Conservation (phyloP, 2,888 invertebrate species). For the Pterostichus madidus region DNA sequence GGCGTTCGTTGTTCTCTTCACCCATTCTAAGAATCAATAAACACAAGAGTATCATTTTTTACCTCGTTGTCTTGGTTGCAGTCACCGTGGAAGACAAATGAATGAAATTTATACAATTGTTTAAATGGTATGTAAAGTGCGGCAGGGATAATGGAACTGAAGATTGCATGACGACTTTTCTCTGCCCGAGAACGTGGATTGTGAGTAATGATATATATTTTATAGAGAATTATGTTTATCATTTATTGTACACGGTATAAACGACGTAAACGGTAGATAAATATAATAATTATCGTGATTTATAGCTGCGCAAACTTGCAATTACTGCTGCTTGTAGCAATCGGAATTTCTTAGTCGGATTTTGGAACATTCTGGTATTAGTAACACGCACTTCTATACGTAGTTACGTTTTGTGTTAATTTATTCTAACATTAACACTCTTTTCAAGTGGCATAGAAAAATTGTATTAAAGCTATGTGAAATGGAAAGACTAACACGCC, state of each 20-base stretch:
- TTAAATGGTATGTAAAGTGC: slow-evolving; percentile 49
- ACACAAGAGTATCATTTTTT: slow-evolving; percentile 51
- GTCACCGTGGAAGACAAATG: slow-evolving; percentile 42
- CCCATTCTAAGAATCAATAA: slow-evolving; percentile 54
- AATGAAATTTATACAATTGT: slow-evolving; percentile 44
- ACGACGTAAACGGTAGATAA: slow-evolving; percentile 49
- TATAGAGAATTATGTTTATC: slow-evolving; percentile 47
- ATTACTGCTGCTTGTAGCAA: slow-evolving; percentile 30
- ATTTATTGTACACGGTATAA: slow-evolving; percentile 41
- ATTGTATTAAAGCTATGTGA: not conserved
- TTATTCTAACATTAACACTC: slow-evolving; percentile 32
- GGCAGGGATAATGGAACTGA: slow-evolving; percentile 6
- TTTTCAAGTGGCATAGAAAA: not conserved
- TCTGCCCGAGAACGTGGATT: slow-evolving; percentile 1
- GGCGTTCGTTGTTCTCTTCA: slow-evolving; percentile 56
- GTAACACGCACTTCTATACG: slow-evolving; percentile 19
- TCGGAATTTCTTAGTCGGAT: slow-evolving; percentile 3
- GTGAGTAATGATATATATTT: slow-evolving; percentile 44
- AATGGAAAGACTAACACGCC: too few species aligned
- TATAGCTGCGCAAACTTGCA: slow-evolving; percentile 25
- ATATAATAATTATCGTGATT: slow-evolving; percentile 51
- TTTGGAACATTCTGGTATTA: slow-evolving; percentile 34
- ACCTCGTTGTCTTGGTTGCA: slow-evolving; percentile 31
- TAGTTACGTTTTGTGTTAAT: slow-evolving; percentile 12
- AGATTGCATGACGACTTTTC: slow-evolving; percentile 39